Base-by-base conservation (phyloP, 2,797 vertebrate species). In the Otus scops region DNA sequence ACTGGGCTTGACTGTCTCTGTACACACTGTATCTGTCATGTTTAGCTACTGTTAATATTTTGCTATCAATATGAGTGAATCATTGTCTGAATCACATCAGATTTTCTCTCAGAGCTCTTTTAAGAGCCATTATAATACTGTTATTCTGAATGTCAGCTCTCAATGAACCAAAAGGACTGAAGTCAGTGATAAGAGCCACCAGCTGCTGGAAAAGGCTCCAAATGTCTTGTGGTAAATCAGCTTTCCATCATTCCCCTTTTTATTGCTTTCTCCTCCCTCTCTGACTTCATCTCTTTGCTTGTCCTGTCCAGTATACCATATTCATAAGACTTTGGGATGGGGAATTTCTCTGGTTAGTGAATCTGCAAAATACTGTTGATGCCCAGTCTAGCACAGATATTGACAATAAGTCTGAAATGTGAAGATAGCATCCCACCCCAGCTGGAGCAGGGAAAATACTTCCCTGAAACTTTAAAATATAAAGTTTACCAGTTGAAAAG, bases 51-150 rank as follows among this genome's bases (percentile, higher is more conserved):
- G 74, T 54, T 92, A 89, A 51, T 96, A 73, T 87, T 97, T 96
- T 96, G 84, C 89, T 94, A 94, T 91, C 93, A 96, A 91, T 94
- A 86, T 41, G 74, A 94, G 47, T 96, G 95, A 97, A 88, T 97
- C 95, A 95, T 91, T 41, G 30, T 88, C 92, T 96, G 95, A 97
- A 96, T 97, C 95, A 95, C 70, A 95, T 95, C 75, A 89, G 70
- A 71, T 85, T 93, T 97, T 93, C 54, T 94, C 78, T 93, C 43
- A 47, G 70, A 95, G 47, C 47, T 89, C 53, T 94, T 97, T 93
- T 56, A 84, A 94, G 86, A 93, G 21, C 26, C 43, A 26, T 91
- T 91, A 47, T 60, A 85, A 85, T 85, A 43, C 50, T 82, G 56
- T 54, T 95, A 87, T 73, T 89, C 83, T 94, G 85, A 86, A 92